Evolutionary conservation across 2,113 vertebrate genomes (phyloP).

Genomic region (Talpa occidentalis): DNA sequence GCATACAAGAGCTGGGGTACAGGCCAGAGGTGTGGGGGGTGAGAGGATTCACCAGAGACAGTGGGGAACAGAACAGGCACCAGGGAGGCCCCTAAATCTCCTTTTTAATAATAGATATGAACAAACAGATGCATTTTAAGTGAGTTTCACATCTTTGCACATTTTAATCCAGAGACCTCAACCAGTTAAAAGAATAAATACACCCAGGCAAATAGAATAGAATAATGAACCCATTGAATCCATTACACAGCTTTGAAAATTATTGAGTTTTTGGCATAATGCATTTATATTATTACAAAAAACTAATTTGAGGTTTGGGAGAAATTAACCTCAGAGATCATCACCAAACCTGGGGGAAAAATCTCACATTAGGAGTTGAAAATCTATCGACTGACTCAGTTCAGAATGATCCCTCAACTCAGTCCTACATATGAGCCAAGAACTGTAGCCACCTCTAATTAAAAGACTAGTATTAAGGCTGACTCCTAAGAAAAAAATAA

Average conservation of each 20-base stretch:
- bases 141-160: slow-evolving; percentile 31
- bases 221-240: slow-evolving; percentile 25
- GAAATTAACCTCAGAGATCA: neutral
- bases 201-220: slow-evolving; percentile 29
- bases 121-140: slow-evolving; percentile 33
- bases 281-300: slow-evolving; percentile 55
- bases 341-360: neutral
- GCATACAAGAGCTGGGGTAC: no score
- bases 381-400: neutral
- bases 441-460: neutral
- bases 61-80: no score
- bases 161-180: slow-evolving; percentile 51
- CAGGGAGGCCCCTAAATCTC: no score
- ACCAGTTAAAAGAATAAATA: slow-evolving; percentile 43
- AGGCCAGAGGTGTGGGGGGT: no score
- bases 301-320: slow-evolving; percentile 53
- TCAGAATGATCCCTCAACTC: neutral
- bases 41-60: no score
- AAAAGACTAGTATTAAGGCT: neutral
- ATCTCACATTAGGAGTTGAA: neutral
- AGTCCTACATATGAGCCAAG: neutral
- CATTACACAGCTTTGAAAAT: slow-evolving; percentile 47
- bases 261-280: slow-evolving; percentile 37
- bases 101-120: slow-evolving; percentile 38
- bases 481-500: neutral